A percentile compares a stretch with the other conserved stretches of the same genome.
Evolutionary conservation across 2,888 invertebrate genomes (phyloP).

Genomic region (Hermaeophaga mercurialis): DNA sequence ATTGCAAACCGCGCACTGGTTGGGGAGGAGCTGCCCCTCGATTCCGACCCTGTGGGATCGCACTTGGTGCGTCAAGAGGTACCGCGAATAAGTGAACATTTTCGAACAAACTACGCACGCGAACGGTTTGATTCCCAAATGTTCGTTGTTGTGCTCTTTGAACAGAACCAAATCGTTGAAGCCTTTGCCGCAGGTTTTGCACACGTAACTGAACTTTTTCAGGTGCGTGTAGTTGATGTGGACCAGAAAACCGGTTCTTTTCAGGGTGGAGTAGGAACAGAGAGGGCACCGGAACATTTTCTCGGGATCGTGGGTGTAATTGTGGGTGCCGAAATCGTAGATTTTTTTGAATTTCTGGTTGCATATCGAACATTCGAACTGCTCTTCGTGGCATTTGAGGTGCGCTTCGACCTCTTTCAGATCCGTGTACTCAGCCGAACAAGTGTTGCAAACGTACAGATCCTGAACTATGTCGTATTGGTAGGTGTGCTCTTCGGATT

Average conservation of each 20-base stretch:
- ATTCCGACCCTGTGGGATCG: constrained; percentile 52
- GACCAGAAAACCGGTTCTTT: constrained; percentile 46
- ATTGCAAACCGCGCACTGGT: constrained; percentile 50
- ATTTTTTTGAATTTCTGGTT: constrained; percentile 48
- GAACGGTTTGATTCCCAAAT: constrained; percentile 60
- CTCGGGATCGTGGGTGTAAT: constrained; percentile 47
- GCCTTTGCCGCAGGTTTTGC: constrained; percentile 62
- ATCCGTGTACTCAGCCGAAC: constrained; percentile 45
- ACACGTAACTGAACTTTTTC: constrained; percentile 58
- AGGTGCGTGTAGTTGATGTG: constrained; percentile 53
- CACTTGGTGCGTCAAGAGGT: constrained; percentile 47
- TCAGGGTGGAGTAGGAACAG: constrained; percentile 47
- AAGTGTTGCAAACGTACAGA: constrained; percentile 46
- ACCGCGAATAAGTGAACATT: constrained; percentile 59
- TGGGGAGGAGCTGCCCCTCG: constrained; percentile 56
- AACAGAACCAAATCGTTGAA: constrained; percentile 62
- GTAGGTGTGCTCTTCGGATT: constrained; percentile 44
- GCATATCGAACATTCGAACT: constrained; percentile 57
- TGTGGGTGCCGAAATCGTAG: constrained; percentile 51
- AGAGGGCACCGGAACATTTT: constrained; percentile 49
- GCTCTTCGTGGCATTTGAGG: constrained; percentile 45
- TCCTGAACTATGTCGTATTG: constrained; percentile 46
- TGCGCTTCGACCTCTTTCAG: constrained; percentile 45
- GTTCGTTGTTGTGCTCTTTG: constrained; percentile 63
- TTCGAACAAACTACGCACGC: constrained; percentile 62